Conservation (phyloP, 23 tunicate species). For the Clavelina lepadiformis region DNA sequence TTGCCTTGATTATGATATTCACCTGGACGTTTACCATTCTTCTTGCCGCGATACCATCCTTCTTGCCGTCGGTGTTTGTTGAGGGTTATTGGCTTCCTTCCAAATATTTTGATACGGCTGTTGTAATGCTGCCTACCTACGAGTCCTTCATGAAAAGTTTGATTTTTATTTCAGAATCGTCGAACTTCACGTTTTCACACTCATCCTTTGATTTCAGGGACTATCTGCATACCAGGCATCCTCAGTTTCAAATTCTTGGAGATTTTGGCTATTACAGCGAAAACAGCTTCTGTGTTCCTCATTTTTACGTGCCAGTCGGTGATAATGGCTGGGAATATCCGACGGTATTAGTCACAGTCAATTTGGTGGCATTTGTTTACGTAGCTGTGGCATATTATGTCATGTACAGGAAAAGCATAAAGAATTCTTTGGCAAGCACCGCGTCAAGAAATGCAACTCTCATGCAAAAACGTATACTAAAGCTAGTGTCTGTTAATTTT, state of each 20-base stretch:
- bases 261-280: conserved; percentile 55
- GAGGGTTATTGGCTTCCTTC: conserved; percentile 42
- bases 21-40: conserved; percentile 32
- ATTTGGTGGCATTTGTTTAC: conserved; percentile 43
- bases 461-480: conserved; percentile 34
- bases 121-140: conserved; percentile 11
- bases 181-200: neutral
- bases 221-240: conserved; percentile 8
- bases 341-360: conserved; percentile 29
- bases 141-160: conserved; percentile 3
- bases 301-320: conserved; percentile 37
- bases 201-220: neutral
- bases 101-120: conserved; percentile 17
- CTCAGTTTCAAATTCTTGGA: conserved; percentile 18
- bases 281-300: conserved; percentile 58
- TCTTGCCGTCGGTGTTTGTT: conserved; percentile 14
- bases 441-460: neutral
- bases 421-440: conserved; percentile 1
- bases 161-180: conserved; percentile 13
- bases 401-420: conserved; percentile 27
- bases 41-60: conserved; percentile 26
- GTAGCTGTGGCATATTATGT: conserved; percentile 34
- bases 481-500: conserved; percentile 25
- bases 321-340: conserved; percentile 67
- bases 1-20: neutral